Conservation (phyloP, 1,140 invertebrate species). For the Cherax destructor region DNA sequence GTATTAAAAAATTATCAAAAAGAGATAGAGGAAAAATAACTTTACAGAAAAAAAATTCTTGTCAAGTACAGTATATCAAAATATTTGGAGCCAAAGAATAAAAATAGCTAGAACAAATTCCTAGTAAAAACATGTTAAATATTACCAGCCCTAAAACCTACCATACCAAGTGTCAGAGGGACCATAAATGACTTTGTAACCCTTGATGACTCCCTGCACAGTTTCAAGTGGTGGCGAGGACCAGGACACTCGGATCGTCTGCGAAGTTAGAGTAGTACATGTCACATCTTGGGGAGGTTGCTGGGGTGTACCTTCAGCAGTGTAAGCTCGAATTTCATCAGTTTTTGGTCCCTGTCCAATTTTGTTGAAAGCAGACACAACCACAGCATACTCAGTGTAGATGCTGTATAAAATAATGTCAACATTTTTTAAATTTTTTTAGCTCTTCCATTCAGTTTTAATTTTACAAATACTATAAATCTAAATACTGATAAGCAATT, state of each 20-base stretch:
- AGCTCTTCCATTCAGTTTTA: too few relatives aligned
- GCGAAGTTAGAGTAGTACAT: constrained; percentile 93
- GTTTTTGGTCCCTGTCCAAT: constrained; percentile 93
- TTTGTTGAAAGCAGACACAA: constrained; percentile 96
- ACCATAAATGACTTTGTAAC: constrained; percentile 97
- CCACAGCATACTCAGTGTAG: constrained; percentile 95
- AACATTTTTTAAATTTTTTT: not conserved
- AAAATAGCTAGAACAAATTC: too few relatives aligned
- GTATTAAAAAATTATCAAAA: too few relatives aligned
- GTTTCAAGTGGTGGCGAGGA: constrained; percentile 90
- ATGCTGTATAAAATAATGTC: constrained; percentile 79
- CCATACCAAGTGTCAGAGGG: constrained; percentile 93
- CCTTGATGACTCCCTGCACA: constrained; percentile 95
- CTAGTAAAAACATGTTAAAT: too few relatives aligned
- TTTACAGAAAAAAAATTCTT: too few relatives aligned
- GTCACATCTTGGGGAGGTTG: constrained; percentile 93
- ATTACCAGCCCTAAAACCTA: constrained; percentile 77
- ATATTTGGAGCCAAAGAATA: too few relatives aligned
- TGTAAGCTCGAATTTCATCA: constrained; percentile 91
- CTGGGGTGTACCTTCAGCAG: constrained; percentile 93
- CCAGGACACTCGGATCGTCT: constrained; percentile 95
- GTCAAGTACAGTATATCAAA: too few relatives aligned
- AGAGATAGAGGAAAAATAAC: too few relatives aligned
- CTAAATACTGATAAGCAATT: too few relatives aligned
- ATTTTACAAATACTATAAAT: too few relatives aligned